These are phyloP conservation scores for Muntiacus muntjak DNA, from an alignment of 2,113 vertebrate genomes.

Conservation along the genomic window DNA sequence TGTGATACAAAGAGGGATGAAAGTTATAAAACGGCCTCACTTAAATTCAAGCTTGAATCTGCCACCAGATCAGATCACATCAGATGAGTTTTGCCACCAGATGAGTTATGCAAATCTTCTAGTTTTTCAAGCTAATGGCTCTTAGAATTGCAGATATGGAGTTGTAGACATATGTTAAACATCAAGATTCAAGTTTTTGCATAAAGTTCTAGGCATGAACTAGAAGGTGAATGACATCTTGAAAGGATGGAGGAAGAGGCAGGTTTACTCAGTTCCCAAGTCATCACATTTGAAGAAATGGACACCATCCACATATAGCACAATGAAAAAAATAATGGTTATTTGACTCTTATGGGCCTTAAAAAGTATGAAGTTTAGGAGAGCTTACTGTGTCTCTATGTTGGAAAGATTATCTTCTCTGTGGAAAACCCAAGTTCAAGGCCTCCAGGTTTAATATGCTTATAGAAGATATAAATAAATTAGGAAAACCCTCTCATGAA, in stretches of 20 bases:
- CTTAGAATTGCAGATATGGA: not conserved
- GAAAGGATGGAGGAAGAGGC: not conserved
- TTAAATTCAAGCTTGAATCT: not conserved
- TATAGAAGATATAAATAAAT: not conserved
- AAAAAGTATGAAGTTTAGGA: not conserved
- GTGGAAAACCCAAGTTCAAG: not conserved
- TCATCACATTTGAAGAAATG: not conserved
- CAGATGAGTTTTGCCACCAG: not conserved
- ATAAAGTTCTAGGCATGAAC: not conserved
- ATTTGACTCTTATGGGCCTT: not conserved
- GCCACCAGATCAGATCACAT: not conserved
- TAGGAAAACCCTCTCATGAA: not conserved
- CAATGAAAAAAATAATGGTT: not conserved
- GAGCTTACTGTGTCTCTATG: not conserved
- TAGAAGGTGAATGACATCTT: not conserved
- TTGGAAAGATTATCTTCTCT: not conserved
- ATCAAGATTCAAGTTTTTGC: not conserved
- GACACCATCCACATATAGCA: not conserved
- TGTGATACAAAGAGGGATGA: not conserved
- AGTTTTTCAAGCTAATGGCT: not conserved
- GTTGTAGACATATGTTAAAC: not conserved
- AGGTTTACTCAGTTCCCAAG: not conserved
- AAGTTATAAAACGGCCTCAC: not conserved
- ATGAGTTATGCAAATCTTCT: not conserved
- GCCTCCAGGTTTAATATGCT: not conserved